Conservation (phyloP, 2,797 vertebrate species). For the Malurus splendens region DNA sequence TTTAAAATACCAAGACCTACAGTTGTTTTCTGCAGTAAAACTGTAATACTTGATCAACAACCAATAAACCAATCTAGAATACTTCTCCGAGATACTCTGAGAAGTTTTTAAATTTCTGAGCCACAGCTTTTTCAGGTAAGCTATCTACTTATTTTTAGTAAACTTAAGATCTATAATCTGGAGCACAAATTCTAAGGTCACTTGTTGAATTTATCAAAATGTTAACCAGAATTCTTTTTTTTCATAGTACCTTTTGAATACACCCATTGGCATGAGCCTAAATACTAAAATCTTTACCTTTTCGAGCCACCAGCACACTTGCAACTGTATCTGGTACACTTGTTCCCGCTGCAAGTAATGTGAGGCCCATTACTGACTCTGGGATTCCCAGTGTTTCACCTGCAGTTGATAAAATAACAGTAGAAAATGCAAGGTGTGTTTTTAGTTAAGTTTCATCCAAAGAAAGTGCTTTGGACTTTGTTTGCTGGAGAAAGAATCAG, state of each 20-base stretch:
- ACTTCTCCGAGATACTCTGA: background rate
- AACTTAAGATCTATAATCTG: background rate
- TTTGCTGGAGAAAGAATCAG: background rate
- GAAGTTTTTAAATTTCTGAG: slow-evolving; percentile 25
- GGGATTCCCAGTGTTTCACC: slow-evolving; percentile 91
- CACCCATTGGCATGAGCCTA: background rate
- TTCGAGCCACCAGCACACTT: slow-evolving; percentile 92
- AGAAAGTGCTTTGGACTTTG: background rate
- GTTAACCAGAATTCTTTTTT: background rate
- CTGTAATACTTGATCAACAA: background rate
- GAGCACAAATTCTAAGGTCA: background rate
- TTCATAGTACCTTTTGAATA: background rate
- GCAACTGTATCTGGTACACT: slow-evolving; percentile 94
- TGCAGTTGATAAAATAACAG: slow-evolving; percentile 51
- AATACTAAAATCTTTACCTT: slow-evolving; percentile 77
- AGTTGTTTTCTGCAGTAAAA: background rate
- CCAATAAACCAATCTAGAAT: background rate
- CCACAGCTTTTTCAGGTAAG: slow-evolving; percentile 31
- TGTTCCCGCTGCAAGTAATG: slow-evolving; percentile 92
- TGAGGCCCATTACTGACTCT: slow-evolving; percentile 96
- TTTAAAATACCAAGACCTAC: background rate
- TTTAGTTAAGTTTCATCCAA: background rate
- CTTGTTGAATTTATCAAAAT: background rate
- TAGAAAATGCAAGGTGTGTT: background rate
- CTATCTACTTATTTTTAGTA: slow-evolving; percentile 11